Base-by-base conservation (phyloP, 2,888 invertebrate genomes). In the Hetaerina titia region DNA sequence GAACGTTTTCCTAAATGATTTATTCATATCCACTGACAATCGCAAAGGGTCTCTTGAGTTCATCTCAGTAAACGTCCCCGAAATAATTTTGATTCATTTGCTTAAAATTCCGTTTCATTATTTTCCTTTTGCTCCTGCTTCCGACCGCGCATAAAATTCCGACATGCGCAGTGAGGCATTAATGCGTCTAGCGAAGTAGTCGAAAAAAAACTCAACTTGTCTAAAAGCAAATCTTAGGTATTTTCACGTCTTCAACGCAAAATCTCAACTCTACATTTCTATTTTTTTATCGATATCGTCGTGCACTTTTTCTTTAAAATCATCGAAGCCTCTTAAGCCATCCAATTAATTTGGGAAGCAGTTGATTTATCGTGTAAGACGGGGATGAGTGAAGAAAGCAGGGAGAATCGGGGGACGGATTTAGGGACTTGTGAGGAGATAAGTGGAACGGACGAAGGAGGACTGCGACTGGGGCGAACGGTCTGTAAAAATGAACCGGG, bases 291-390 rank as follows among this genome's bases (percentile, higher is more conserved):
- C 11, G 64, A 22, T 90, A 22, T 19, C 63, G 22, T 45, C 45
- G 90, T 64, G 31, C 11, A 13, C 45, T 45, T 69, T 90, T 90
- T 69, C 90, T 90, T 64, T 63, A 63, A 25, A 90, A 58, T 22
- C 89, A 89, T n/a, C n/a, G 89, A 56, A 57, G 19, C 56, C 90
- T 90, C 64, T 69, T 90, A 45, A 90, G 63, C 64, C 64, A 90
- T 90, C 90, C 90, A 90, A 90, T 90, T 90, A 90, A 64, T 64
- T 63, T 64, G 63, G 45, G 81, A n/a, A 57, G 57, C n/a, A 19
- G 58, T 56, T 45, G 56, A n/a, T n/a, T 57, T 22, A 57, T 57
- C 56, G n/a, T 4, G 56, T 9, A 45, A 45, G 56, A 88, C 8
- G 45, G n/a, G 9, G n/a, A 57, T 13, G 17, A 4, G 8, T 9